phyloP scores from a whole-genome alignment of 2,888 invertebrate genomes.

The Pseudococcus longispinus region DNA sequence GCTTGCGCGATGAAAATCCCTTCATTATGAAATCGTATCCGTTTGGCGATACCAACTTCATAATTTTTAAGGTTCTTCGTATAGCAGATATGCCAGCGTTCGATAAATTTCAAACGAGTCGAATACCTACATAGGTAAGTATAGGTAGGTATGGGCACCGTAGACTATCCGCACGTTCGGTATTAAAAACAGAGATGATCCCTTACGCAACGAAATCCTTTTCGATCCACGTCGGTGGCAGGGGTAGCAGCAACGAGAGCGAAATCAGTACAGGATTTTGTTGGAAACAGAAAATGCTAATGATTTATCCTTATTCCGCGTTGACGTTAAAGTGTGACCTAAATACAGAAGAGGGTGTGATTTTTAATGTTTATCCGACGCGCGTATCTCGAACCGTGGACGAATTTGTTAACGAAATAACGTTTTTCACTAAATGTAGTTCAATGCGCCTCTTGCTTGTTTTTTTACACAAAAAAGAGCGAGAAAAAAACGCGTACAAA shows the following conservation, averaged over 20 bases:
- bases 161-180: neutral
- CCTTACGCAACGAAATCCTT: neutral
- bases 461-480: neutral
- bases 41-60: neutral
- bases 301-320: constrained; percentile 16
- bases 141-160: neutral
- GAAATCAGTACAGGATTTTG: neutral
- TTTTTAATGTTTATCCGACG: neutral
- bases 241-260: neutral
- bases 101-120: neutral
- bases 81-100: neutral
- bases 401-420: constrained; percentile 19
- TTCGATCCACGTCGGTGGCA: neutral
- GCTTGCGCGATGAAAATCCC: neutral
- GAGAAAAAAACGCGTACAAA: neutral
- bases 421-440: neutral
- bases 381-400: neutral
- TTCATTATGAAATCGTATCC: constrained; percentile 26
- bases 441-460: neutral
- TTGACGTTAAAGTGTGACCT: constrained; percentile 30
- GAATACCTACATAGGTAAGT: neutral
- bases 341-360: neutral
- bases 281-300: neutral
- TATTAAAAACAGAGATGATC: constrained; percentile 17
- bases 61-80: constrained; percentile 14